Evolutionary conservation across 2,797 vertebrate genomes (phyloP).

Genomic region (Argyrosomus regius): DNA sequence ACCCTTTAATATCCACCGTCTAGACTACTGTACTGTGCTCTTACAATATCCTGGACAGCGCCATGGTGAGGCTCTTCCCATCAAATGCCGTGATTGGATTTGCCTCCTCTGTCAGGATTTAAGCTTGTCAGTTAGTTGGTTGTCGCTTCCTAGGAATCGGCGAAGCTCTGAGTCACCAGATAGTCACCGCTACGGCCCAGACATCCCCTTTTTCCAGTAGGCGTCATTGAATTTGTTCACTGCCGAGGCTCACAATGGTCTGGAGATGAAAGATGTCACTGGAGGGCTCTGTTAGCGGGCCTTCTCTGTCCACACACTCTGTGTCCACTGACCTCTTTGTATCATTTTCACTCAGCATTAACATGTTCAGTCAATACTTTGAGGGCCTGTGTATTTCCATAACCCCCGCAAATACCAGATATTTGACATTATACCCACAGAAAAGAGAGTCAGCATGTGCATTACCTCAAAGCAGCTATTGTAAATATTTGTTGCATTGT

Average conservation of each 20-base stretch:
- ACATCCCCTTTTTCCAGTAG: conserved; percentile 53
- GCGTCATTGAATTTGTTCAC: conserved; percentile 63
- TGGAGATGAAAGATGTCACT: conserved; percentile 76
- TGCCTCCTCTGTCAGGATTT: conserved; percentile 45
- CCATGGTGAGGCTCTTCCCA: conserved; percentile 25
- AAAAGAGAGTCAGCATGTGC: conserved; percentile 35
- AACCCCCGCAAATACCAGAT: conserved; percentile 67
- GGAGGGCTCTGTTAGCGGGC: conserved; percentile 46
- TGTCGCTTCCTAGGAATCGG: conserved; percentile 34
- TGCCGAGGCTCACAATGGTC: conserved; percentile 64
- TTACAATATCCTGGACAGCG: conserved; percentile 42
- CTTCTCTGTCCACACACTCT: conserved; percentile 26
- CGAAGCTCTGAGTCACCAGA: conserved; percentile 57
- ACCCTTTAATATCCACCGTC: conserved; percentile 61
- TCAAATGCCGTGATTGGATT: conserved; percentile 64
- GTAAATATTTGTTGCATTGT: conserved; percentile 67
- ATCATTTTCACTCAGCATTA: conserved; percentile 57
- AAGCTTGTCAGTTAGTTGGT: conserved; percentile 30
- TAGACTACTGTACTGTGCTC: conserved; percentile 35
- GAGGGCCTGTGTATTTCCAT: conserved; percentile 45
- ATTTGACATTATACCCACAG: conserved; percentile 55
- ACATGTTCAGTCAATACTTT: conserved; percentile 58
- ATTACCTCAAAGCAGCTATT: conserved; percentile 65
- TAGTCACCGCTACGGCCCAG: conserved; percentile 37
- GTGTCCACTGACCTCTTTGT: conserved; percentile 65